Base-by-base conservation (phyloP, 1,140 invertebrate species). In the Halictus rubicundus region DNA sequence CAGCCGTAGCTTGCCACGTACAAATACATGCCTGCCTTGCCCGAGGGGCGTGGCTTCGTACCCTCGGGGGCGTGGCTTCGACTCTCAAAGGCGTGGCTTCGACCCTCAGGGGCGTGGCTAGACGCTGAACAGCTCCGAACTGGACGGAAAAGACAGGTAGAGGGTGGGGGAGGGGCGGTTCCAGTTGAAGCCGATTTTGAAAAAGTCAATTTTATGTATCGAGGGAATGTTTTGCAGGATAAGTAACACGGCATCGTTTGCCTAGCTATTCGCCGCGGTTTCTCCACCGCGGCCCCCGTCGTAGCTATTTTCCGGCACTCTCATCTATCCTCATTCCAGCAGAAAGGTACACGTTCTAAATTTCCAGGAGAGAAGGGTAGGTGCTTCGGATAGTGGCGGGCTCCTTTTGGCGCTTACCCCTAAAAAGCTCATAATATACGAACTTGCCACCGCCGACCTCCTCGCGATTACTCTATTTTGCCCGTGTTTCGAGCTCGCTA, bases 371-470 rank as follows among this genome's bases (percentile, higher is more conserved):
- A 65, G 46, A n/a, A 37, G 54, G 21, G 66, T 25, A 65, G 21
- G 66, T 25, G 59, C 59, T 72, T 32, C 14, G 19, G 68, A 2
- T 25, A 12, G 21, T 69, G 39, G 9, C 27, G 21, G 39, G 75
- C 57, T 69, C 75, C 59, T 61, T 61, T 61, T 23, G 49, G 32
- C 46, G 61, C 39, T 72, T 7, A 46, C 63, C 27, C 23, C 54
- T 65, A 82, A 83, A 76, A 81, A 71, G 70, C 78, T 32, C 66
- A 46, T 77, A 84, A 85, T 81, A 75, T 75, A 85, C 60, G 74
- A 66, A 66, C 76, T 52, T 77, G 68, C 61, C 63, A 3, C 42
- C 23, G 0, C 23, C 6, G 14, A n/a, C 10, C 19, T 4, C 25
- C 14, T 19, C 49, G 37, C 73, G 71, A 85, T 85, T 78, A 78